A percentile compares a stretch with the other conserved stretches of the same genome.
Evolutionary conservation across 2,113 vertebrate species (phyloP).

Genomic region (Pluvianellus socialis): DNA sequence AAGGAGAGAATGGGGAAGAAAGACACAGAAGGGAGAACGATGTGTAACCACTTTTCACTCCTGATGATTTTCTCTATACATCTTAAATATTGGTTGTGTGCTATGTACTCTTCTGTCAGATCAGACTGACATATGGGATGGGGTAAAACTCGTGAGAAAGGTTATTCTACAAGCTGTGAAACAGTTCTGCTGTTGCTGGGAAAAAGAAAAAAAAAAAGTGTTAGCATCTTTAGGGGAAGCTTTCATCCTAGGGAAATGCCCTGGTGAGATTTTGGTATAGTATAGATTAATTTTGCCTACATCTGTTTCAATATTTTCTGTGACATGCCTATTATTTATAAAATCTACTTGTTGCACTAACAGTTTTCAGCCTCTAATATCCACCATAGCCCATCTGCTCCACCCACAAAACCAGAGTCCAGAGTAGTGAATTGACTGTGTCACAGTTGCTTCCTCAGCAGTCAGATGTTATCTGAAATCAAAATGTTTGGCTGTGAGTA

Average conservation of each 20-base stretch:
- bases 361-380: not conserved
- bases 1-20: not conserved
- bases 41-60: not conserved
- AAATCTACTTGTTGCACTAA: not conserved
- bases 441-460: not conserved
- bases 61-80: not conserved
- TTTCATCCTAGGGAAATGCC: not conserved
- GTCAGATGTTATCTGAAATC: not conserved
- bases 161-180: not conserved
- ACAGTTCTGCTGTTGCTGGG: not conserved
- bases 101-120: not conserved
- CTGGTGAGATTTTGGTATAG: not conserved
- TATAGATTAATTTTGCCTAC: not conserved
- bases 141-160: not conserved
- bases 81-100: not conserved
- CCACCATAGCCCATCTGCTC: not conserved
- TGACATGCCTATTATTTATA: not conserved
- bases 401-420: not conserved
- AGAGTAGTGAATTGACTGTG: not conserved
- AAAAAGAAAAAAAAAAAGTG: not conserved
- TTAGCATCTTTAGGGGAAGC: not conserved
- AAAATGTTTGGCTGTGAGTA: not conserved
- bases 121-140: not conserved
- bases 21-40: not conserved
- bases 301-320: not conserved